Evolutionary conservation across 2,113 vertebrate species (phyloP).

Genomic region (Anarhynchus alexandrinus): DNA sequence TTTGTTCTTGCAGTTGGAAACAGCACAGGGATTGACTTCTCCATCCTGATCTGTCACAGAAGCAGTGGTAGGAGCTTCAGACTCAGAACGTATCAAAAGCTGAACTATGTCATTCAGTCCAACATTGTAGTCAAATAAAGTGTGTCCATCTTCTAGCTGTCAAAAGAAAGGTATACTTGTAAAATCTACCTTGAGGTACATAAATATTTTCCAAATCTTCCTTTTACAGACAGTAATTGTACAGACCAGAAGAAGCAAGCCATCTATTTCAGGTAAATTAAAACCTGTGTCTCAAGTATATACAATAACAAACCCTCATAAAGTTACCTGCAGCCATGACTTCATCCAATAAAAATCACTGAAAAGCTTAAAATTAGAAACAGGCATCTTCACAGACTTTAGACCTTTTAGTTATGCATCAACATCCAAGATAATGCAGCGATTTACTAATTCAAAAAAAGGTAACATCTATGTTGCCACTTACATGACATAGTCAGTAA

Average conservation of each 20-base stretch:
- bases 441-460: not conserved
- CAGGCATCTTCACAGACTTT: not conserved
- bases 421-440: not conserved
- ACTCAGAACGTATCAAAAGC: slow-evolving; percentile 91
- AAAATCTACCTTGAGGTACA: not conserved
- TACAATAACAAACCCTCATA: not conserved
- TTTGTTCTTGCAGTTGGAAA: slow-evolving; percentile 80
- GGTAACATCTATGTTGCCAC: not conserved
- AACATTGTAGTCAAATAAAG: slow-evolving; percentile 97
- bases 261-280: not conserved
- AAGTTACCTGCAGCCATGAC: not conserved
- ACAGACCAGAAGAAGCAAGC: not conserved
- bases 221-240: not conserved
- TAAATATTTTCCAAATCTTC: not conserved
- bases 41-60: slow-evolving; percentile 77
- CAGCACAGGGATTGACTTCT: slow-evolving; percentile 65
- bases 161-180: slow-evolving; percentile 37
- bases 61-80: slow-evolving; percentile 81
- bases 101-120: slow-evolving; percentile 98
- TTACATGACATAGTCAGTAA: not conserved
- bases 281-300: not conserved
- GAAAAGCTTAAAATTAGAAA: not conserved
- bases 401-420: not conserved
- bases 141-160: slow-evolving; percentile 98
- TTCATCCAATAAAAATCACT: not conserved